These are phyloP conservation scores for Hydrozoanthus gracilis DNA, from an alignment of 92 coral and sea anemone genomes.

Conservation along the genomic window DNA sequence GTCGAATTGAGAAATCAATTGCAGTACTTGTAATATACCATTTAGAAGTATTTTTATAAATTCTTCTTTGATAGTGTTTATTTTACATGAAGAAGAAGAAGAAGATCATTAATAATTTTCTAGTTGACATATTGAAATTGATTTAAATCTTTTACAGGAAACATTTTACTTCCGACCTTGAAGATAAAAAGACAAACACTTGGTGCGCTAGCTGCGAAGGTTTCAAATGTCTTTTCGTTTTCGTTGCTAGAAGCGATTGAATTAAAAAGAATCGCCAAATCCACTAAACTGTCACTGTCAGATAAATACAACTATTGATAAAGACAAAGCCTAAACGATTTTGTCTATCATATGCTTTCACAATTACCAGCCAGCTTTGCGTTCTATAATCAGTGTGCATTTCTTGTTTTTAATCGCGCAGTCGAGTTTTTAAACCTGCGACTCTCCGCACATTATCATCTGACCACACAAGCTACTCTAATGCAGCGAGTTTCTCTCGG, in stretches of 20 bases:
- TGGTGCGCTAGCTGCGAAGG: too few species aligned
- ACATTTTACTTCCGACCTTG: constrained; percentile 7
- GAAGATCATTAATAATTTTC: neutral
- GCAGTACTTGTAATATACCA: too few species aligned
- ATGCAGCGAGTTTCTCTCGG: neutral
- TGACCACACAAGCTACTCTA: constrained; percentile 3
- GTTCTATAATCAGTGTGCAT: too few species aligned
- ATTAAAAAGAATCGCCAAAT: neutral
- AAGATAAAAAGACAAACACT: neutral
- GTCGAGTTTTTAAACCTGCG: neutral
- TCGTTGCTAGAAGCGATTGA: neutral
- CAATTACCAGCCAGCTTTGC: neutral
- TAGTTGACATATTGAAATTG: neutral
- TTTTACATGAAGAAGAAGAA: neutral
- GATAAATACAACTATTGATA: neutral
- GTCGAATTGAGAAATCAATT: too few species aligned
- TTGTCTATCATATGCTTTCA: neutral
- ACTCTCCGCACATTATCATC: neutral
- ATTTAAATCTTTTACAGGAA: constrained; percentile 20
- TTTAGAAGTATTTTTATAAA: neutral
- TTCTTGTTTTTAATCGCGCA: neutral
- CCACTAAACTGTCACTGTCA: too few species aligned
- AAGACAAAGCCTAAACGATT: constrained; percentile 22
- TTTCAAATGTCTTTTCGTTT: neutral
- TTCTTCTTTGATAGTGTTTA: neutral